Evolutionary conservation across 2,888 invertebrate genomes (phyloP).

Genomic region (Lacanobia oleracea): DNA sequence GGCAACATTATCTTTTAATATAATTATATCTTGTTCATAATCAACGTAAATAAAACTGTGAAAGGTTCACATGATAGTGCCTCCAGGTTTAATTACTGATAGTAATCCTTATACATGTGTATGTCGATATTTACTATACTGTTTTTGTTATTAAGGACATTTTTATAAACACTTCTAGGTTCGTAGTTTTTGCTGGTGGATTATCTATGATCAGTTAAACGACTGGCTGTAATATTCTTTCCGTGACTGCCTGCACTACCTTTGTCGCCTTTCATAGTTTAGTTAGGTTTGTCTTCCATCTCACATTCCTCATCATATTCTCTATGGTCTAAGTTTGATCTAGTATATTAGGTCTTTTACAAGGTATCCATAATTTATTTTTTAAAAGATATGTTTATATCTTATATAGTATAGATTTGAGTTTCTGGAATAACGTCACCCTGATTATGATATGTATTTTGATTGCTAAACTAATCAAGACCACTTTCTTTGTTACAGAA

Average conservation of each 20-base stretch:
- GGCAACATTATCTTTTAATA: slow-evolving; percentile 64
- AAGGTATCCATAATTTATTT: not conserved
- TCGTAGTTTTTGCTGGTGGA: slow-evolving; percentile 2
- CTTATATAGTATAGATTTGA: not conserved
- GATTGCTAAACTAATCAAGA: slow-evolving; percentile 3
- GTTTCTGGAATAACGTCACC: not conserved
- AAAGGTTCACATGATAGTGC: slow-evolving; percentile 58
- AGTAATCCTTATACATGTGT: slow-evolving; percentile 40
- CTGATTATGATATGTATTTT: not conserved
- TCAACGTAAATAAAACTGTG: slow-evolving; percentile 62
- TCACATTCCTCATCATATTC: not conserved
- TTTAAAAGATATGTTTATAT: not conserved
- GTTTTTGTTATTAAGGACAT: slow-evolving; percentile 17
- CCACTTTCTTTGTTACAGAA: slow-evolving; percentile 70
- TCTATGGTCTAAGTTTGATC: too few relatives aligned
- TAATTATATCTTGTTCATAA: slow-evolving; percentile 61
- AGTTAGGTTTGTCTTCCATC: not conserved
- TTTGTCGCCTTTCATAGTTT: not conserved
- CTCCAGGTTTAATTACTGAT: slow-evolving; percentile 56
- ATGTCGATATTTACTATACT: slow-evolving; percentile 42
- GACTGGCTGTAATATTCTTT: not conserved
- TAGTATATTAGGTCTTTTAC: too few relatives aligned
- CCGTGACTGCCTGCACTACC: not conserved
- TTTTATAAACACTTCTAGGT: slow-evolving; percentile 17
- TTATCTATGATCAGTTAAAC: slow-evolving; percentile 2